A percentile compares a stretch with the other conserved stretches of the same genome.
Conservation (phyloP, 2,113 vertebrate species). For the Centropus unirufus region DNA sequence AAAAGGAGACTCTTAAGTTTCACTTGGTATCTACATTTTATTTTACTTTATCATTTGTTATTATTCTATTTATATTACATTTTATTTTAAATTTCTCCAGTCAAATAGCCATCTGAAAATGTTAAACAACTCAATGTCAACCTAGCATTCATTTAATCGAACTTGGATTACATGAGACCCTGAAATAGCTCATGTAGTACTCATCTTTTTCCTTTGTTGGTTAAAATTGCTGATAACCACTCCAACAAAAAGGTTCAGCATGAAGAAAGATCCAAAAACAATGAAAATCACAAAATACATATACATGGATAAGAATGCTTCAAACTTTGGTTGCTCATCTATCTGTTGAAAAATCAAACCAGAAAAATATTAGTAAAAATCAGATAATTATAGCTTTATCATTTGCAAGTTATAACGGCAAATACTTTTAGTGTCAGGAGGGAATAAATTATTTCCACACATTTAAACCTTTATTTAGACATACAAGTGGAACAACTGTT, state of each 20-base stretch:
- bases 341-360: conserved; percentile 69
- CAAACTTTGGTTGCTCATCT: conserved; percentile 81
- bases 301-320: conserved; percentile 85
- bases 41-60: no score
- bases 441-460: neutral
- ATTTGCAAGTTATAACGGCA: neutral
- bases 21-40: neutral
- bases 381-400: neutral
- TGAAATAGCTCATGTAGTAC: conserved; percentile 63
- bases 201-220: conserved; percentile 98
- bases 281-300: conserved; percentile 94
- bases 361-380: neutral
- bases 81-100: neutral
- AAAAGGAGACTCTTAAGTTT: neutral
- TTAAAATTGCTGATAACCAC: conserved; percentile 99
- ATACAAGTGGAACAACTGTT: neutral
- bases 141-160: neutral
- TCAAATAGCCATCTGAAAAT: neutral
- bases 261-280: conserved; percentile 98
- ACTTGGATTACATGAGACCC: neutral
- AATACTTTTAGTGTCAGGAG: neutral
- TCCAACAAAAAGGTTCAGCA: conserved; percentile 96
- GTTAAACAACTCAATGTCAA: neutral
- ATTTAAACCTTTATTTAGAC: neutral
- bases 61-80: no score